phyloP scores from a whole-genome alignment of 2,113 vertebrate species.

The Barnardius zonarius region DNA sequence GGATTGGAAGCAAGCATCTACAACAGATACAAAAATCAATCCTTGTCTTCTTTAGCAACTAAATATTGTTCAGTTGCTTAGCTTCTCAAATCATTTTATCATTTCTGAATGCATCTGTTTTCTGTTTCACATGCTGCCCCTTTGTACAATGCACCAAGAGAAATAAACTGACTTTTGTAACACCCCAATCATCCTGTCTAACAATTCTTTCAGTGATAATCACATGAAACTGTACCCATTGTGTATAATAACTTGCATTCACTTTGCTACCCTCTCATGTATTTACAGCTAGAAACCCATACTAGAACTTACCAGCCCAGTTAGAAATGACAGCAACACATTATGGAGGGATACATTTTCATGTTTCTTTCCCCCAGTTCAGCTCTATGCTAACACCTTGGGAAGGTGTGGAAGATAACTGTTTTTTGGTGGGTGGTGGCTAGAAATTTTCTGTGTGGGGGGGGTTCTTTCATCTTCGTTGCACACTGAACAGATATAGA shows the following conservation, averaged over 20 bases:
- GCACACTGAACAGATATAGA: background rate
- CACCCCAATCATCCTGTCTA: background rate
- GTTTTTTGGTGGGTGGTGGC: background rate
- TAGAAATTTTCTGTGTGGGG: background rate
- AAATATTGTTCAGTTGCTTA: background rate
- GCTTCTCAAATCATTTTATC: background rate
- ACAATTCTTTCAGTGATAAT: background rate
- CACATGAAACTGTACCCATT: background rate
- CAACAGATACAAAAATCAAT: background rate
- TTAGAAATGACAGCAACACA: background rate
- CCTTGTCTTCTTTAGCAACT: background rate
- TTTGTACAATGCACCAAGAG: background rate
- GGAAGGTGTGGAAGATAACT: background rate
- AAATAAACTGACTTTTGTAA: background rate
- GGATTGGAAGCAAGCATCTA: background rate
- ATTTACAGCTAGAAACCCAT: background rate
- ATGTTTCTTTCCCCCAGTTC: background rate
- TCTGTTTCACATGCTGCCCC: background rate
- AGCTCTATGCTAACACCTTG: background rate
- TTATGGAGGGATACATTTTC: background rate
- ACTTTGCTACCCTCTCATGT: background rate
- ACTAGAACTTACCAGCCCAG: background rate
- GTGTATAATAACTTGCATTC: background rate
- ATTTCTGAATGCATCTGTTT: background rate
- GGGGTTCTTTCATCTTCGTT: background rate